phyloP scores from a whole-genome alignment of 1,140 invertebrate genomes.

The Zaprionus davidi region DNA sequence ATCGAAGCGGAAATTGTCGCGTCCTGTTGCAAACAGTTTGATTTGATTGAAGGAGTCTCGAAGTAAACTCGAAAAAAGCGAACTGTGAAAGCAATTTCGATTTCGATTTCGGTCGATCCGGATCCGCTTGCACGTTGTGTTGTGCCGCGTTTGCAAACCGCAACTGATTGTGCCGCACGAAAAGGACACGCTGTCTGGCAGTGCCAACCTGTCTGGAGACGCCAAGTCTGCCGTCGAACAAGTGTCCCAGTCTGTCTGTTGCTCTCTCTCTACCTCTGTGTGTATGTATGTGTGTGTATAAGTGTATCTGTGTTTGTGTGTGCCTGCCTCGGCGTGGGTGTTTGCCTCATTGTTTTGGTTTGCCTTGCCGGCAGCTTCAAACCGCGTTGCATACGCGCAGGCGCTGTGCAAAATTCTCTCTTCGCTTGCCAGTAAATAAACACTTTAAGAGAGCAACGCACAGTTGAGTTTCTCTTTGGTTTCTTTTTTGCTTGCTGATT shows the following conservation, averaged over 20 bases:
- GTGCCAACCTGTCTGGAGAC: constrained; percentile 48
- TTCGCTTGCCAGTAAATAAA: constrained; percentile 24
- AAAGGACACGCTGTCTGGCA: constrained; percentile 56
- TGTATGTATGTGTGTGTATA: constrained; percentile 10
- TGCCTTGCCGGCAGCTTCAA: constrained; percentile 60
- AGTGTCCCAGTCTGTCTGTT: constrained; percentile 1
- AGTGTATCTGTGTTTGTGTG: constrained; percentile 20
- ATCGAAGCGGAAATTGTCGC: constrained; percentile 59
- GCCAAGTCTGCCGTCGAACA: constrained; percentile 65
- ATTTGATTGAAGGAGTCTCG: constrained; percentile 30
- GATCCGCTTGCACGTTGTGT: constrained; percentile 66
- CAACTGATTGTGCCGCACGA: constrained; percentile 73
- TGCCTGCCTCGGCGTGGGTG: constrained; percentile 26
- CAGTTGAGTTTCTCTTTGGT: constrained; percentile 46
- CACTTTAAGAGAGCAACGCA: constrained; percentile 34
- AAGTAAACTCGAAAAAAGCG: constrained; percentile 16
- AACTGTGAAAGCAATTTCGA: constrained; percentile 3
- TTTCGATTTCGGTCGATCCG: background rate
- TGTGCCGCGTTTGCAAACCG: constrained; percentile 69
- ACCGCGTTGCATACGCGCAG: constrained; percentile 80
- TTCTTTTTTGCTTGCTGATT: constrained; percentile 31
- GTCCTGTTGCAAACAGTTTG: constrained; percentile 41
- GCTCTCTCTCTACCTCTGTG: background rate
- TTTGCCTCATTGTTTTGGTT: constrained; percentile 71
- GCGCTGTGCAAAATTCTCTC: constrained; percentile 60